Evolutionary conservation across 2,113 vertebrate species (phyloP).

Genomic region (Nothoprocta pentlandii): DNA sequence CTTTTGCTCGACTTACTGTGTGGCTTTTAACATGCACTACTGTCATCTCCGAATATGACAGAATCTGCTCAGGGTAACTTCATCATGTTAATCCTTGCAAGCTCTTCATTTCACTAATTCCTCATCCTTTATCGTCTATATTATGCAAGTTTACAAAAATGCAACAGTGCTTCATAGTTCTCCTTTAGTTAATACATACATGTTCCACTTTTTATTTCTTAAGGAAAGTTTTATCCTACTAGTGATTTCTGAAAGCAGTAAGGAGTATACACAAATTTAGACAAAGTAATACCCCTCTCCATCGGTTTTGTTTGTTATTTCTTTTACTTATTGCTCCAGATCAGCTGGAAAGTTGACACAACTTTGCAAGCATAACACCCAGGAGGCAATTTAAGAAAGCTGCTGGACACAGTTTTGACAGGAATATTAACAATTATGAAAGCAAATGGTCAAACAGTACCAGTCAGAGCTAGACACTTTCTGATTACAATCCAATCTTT

Average conservation of each 20-base stretch:
- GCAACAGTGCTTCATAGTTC: background rate
- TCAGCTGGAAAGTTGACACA: background rate
- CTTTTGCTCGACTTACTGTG: background rate
- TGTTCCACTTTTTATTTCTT: background rate
- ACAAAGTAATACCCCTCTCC: background rate
- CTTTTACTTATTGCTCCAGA: background rate
- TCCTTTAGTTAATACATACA: background rate
- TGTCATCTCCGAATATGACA: background rate
- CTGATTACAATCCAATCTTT: constrained; percentile 13
- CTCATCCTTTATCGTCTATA: background rate
- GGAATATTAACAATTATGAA: background rate
- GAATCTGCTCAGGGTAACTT: background rate
- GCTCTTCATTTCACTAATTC: background rate
- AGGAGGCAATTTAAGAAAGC: background rate
- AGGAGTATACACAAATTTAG: background rate
- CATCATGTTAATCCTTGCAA: background rate
- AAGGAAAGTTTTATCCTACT: background rate
- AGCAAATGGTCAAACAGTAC: background rate
- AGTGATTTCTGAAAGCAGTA: background rate
- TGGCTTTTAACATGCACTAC: background rate
- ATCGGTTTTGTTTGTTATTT: background rate
- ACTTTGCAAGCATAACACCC: background rate
- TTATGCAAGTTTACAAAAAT: accelerated
- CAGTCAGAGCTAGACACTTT: background rate
- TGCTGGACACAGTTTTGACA: background rate